Evolutionary conservation across 2,888 invertebrate species (phyloP).

Genomic region (Dynastes tityus): DNA sequence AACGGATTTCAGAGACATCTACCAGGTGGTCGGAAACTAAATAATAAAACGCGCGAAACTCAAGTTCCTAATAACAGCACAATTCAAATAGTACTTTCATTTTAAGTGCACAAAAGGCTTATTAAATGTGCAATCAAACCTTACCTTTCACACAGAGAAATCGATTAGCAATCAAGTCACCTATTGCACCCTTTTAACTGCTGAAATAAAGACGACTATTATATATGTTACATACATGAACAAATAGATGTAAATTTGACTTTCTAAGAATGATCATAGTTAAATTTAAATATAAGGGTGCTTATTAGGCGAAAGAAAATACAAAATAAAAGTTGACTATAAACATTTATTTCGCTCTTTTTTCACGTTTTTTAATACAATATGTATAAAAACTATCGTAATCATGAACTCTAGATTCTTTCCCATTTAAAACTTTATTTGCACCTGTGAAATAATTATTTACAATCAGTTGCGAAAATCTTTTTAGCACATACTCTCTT

Average conservation of each 20-base stretch:
- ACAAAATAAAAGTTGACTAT: not conserved
- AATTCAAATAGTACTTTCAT: too few species aligned
- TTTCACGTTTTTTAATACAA: not conserved
- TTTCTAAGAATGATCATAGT: not conserved
- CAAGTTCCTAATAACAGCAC: not conserved
- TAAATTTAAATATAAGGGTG: not conserved
- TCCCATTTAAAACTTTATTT: not conserved
- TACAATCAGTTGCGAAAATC: not conserved
- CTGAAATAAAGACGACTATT: too few species aligned
- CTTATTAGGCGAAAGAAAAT: not conserved
- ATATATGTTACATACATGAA: too few species aligned
- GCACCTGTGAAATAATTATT: not conserved
- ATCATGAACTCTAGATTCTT: not conserved
- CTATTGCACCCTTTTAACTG: too few species aligned
- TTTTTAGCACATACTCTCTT: not conserved
- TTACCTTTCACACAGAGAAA: too few species aligned
- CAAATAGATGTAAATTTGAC: too few species aligned
- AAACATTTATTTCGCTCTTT: not conserved
- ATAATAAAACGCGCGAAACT: not conserved
- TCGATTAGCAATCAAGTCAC: too few species aligned
- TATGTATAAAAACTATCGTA: not conserved
- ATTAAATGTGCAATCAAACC: too few species aligned
- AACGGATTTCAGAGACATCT: slow-evolving; percentile 4
- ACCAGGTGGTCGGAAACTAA: not conserved
- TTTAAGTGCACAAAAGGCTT: too few species aligned